Evolutionary conservation across 2,113 vertebrate genomes (phyloP).

Genomic region (Ochotona princeps): DNA sequence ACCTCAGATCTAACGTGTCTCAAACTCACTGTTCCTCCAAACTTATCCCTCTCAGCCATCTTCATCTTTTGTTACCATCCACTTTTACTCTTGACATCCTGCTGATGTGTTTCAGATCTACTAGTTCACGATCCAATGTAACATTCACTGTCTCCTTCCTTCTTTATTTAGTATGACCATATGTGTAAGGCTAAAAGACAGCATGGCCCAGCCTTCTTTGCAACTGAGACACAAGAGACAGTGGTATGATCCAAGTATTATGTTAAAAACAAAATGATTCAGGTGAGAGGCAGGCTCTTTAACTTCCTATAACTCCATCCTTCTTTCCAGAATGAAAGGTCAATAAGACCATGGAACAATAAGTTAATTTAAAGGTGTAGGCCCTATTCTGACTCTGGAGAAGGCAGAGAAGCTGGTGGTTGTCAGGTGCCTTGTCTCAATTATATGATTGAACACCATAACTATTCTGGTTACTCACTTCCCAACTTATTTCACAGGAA

Average conservation of each 20-base stretch:
- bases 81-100: not conserved
- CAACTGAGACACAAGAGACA: not conserved
- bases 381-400: not conserved
- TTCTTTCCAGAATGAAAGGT: not conserved
- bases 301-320: not conserved
- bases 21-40: not conserved
- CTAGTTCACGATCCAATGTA: not conserved
- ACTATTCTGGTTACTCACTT: not conserved
- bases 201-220: not conserved
- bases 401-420: not conserved
- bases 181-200: not conserved
- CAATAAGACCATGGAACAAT: not conserved
- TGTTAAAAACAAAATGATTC: not conserved
- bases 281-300: not conserved
- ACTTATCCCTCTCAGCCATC: not conserved
- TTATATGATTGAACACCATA: not conserved
- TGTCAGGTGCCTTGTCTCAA: not conserved
- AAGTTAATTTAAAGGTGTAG: slow-evolving; percentile 18
- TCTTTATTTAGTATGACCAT: not conserved
- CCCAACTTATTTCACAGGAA: not conserved
- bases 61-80: not conserved
- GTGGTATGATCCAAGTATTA: not conserved
- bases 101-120: not conserved
- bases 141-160: not conserved
- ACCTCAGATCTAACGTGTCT: not conserved